Base-by-base conservation (phyloP, 2,113 vertebrate species). In the Bolborhynchus lineola region DNA sequence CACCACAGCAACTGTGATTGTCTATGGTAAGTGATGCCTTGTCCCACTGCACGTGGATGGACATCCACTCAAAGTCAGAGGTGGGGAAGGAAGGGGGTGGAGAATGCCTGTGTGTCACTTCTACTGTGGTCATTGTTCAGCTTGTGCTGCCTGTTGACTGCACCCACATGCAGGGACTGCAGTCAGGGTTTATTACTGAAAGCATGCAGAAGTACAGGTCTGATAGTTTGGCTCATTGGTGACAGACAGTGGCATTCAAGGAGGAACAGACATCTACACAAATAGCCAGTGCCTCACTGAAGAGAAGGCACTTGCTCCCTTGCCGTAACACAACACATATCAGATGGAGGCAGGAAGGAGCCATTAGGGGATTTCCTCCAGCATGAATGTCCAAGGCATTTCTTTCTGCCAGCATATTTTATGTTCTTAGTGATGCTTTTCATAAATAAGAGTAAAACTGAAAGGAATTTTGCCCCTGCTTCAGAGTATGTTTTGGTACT, bases 1-100 rank as follows among this genome's bases (percentile, higher is more conserved):
- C 94, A 99, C 99, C 6, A 99, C 99, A 0, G 99, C 99, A 0
- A 99, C 99, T 2, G 98, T 99, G 57, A 99, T 99, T 25, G 99
- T 99, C 64, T 99, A 99, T 28, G 99, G 99, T 99, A 94, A 97
- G 98, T 84, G 64, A 39, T 67, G 25, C 57, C 29, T 75, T 53
- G 37, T 55, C 13, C 15, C 1, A 3, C 15, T 55, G 33, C 53
- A 23, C 0, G 0, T 26, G 41, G 37, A 8, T 65, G 33, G 52
- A 41, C 4, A 1, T 10, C 0, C 5, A 3, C 55, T 62, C 39
- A 26, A 13, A 70, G 60, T 1, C 1, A 80, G 33, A 3, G 1
- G 18, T 26, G 28, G 52, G 17, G 8, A 29, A 19, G 49, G 9
- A 71, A 37, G 8, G 24, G 44, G 13, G 7, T 47, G 47, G 29